These are phyloP conservation scores for Lepidiolamprologus cunningtoni DNA, from an alignment of 2,113 vertebrate genomes.

Conservation along the genomic window DNA sequence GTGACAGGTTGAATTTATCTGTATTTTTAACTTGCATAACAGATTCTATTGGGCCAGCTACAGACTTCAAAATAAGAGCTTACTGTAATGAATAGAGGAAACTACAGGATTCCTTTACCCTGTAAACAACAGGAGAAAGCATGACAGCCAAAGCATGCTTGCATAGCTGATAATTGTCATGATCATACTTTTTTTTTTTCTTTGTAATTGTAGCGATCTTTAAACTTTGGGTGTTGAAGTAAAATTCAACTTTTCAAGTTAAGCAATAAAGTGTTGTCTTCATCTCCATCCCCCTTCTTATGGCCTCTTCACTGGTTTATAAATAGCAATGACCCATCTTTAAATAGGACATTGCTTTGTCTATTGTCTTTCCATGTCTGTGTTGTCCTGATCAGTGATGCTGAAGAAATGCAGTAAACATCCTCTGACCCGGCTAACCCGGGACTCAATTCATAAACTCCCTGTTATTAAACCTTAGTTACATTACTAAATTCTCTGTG, in stretches of 20 bases:
- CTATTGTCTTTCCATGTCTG: conserved; percentile 47
- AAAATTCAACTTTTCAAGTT: not conserved
- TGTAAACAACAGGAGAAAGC: not conserved
- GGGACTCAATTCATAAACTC: not conserved
- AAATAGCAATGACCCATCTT: conserved; percentile 50
- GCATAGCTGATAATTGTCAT: not conserved
- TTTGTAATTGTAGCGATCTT: not conserved
- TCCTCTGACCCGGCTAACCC: conserved; percentile 41
- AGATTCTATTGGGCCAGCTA: not conserved
- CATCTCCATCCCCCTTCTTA: not conserved
- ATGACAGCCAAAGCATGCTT: not conserved
- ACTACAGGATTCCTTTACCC: not conserved
- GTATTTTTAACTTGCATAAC: not conserved
- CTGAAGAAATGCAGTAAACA: conserved; percentile 50
- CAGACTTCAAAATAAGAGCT: conserved; percentile 24
- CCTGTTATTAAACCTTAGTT: not conserved
- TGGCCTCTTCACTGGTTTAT: conserved; percentile 3
- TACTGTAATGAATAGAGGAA: conserved; percentile 2
- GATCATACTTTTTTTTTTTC: not conserved
- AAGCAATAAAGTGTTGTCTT: not conserved
- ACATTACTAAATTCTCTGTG: not conserved
- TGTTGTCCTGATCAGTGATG: conserved; percentile 36
- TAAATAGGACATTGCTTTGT: conserved; percentile 62
- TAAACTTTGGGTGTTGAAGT: not conserved
- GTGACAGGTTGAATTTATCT: conserved; percentile 11